Percentiles rank a stretch among this genome's conserved stretches.
Evolutionary conservation across 2,797 vertebrate genomes (phyloP).

Genomic region (Choloepus didactylus): DNA sequence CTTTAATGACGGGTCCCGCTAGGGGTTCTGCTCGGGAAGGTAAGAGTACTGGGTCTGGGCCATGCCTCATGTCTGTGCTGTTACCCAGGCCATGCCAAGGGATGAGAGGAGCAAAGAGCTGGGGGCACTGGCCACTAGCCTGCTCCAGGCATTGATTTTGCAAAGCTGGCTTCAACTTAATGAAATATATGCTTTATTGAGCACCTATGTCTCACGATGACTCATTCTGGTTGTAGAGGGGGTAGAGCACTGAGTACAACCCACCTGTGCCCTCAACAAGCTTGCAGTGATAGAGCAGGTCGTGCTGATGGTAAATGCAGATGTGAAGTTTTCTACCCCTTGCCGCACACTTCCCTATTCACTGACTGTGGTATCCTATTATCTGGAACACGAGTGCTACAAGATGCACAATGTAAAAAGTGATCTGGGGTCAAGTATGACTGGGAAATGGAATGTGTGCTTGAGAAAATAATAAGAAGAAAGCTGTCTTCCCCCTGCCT

Average conservation of each 20-base stretch:
- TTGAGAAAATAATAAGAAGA: background rate
- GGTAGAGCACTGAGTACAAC: background rate
- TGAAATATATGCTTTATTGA: background rate
- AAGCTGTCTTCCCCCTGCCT: background rate
- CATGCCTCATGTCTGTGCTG: background rate
- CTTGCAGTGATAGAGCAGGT: background rate
- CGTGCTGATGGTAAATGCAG: background rate
- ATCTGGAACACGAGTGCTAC: background rate
- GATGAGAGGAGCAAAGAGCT: background rate
- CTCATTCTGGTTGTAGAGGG: background rate
- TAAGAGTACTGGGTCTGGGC: no score
- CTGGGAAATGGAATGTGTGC: background rate
- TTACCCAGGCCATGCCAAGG: background rate
- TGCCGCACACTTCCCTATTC: background rate
- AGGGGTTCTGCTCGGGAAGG: background rate
- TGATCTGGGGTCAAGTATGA: background rate
- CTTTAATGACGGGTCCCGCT: background rate
- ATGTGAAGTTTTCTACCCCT: background rate
- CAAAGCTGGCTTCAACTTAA: background rate
- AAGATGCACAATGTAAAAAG: background rate
- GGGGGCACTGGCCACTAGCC: fast-evolving
- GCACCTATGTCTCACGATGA: background rate
- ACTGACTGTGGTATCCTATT: background rate
- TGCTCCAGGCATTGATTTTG: background rate
- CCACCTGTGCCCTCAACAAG: background rate